Evolutionary conservation across 2,888 invertebrate genomes (phyloP), one percentile per base, ranked within the genome.

Genomic region (Dasypolia templi): DNA sequence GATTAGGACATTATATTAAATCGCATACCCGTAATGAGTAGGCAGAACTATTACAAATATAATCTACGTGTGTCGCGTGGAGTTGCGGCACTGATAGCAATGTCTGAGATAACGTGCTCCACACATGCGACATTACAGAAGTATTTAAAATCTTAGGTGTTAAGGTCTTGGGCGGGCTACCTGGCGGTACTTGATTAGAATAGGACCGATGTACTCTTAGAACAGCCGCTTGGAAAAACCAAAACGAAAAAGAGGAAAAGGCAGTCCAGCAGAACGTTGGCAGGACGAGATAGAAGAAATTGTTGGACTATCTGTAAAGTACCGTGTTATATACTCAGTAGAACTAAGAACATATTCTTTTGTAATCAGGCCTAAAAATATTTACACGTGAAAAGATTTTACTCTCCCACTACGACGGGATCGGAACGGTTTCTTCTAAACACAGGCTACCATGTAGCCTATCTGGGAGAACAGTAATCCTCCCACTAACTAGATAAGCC

Each of bases 41-140:
- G 49, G 32, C 39, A 56, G 46, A 72, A 56, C 17, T 71, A 22
- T 14, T 22, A 17, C 17, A 35, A 35, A 35, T 35, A 46, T 35
- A 44, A 46, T 66, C 29, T 35, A 35, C 35, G 5, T 22, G 29
- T 39, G 44, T 46, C 58, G 79, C 63, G 58, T 46, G 35, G 56
- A 51, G 58, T 22, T 51, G 59, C 35, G 12, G 55, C 62, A 19
- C 62, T 69, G 62, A 76, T 76, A 78, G 44, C 55, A 3, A 7
- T 29, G 35, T 56, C 70, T 56, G 53, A 42, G 51, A 79, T 58
- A 68, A 14, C 26, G 46, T 11, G 2, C 44, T 17, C 29, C 46
- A 63, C 29, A n/a, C 32, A 63, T 29, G 44, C 19, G 29, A 63
- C 44, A 49, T 63, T 32, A 44, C 22, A 46, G 7, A 11, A 49